Evolutionary conservation across 2,797 vertebrate species (phyloP), one percentile per base, ranked within the genome.

Genomic region (Phrynocephalus guinanensis): DNA sequence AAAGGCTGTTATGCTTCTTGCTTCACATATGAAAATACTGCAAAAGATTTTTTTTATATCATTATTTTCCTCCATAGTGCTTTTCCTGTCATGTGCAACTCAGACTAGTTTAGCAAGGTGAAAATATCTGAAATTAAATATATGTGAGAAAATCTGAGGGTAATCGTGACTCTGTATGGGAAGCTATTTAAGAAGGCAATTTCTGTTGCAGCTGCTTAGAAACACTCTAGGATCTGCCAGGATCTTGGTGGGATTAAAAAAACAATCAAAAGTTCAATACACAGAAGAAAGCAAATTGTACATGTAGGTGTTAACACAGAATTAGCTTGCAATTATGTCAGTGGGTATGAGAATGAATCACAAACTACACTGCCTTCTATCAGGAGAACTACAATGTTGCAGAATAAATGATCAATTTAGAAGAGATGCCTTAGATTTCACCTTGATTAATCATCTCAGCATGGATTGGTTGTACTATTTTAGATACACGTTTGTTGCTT

Each of bases 271-370:
- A 60, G 60, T 85, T 92, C 73, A 95, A 87, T 71, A 89, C 87
- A 94, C 83, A 87, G 92, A 83, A 94, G 91, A 88, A 95, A 92
- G 60, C 84, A 89, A 92, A 86, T 75, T 70, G 50, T 83, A 85
- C 1, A 82, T 5, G 90, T 93, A 90, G 95, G 95, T 90, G 89
- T 91, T 83, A 87, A 93, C 92, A 87, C 87, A 77, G 87, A 91
- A 85, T 84, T 86, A 92, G 88, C 85, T 5, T 84, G 80, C 73
- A 92, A 93, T 95, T 95, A 93, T 89, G 91, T 91, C 78, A 75
- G 88, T 79, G 87, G 88, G 71, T 84, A 91, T 70, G 82, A 78
- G 80, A 92, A 88, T 95, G 93, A 96, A 92, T 95, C 94, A 94
- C 20, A 66, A 91, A 94, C 28, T 1, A 1, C 76, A 84, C 86